Evolutionary conservation across 2,888 invertebrate genomes (phyloP), one percentile per base, ranked within the genome.

Genomic region (Erebia aethiops): DNA sequence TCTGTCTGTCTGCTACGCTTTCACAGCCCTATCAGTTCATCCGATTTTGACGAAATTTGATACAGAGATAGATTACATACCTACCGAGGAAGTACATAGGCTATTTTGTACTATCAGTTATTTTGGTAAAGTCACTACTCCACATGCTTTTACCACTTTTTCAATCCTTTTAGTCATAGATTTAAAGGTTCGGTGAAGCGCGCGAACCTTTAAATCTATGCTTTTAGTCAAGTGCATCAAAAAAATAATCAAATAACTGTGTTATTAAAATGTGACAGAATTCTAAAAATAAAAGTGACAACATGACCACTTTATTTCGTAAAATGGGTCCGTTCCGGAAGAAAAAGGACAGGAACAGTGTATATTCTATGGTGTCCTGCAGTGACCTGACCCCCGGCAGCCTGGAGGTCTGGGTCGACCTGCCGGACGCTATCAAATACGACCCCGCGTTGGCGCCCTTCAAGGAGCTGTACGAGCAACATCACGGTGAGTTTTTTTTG

Each of bases 391-490:
- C 95, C 0, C 95, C 95, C 10, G 94, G 94, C 41, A 94, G 95
- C 21, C 79, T 95, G 74, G 95, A 95, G 76, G 94, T 95, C 26
- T 96, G 96, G 96, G 87, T 94, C 66, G 94, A 94, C 63, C 83
- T 96, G 3, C 96, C 96, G 0, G 95, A 95, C 72, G 94, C 94
- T 74, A 95, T 96, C 82, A 95, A 95, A 72, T 92, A 94, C 77
- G 96, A 96, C 84, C 96, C 96, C 0, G 94, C 94, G 54, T 85
- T 96, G 83, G 95, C 94, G 21, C 94, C 94, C 0, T 96, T 96
- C 83, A 93, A 94, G 79, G 86, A 87, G 51, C 88, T 93, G n/a
- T 94, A 94, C 74, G 94, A 95, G 66, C 89, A 91, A 46, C 87
- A 89, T 2, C 87, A 90, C 80, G 93, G 93, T 94, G 69, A 85